These are phyloP conservation scores for Sebastes glaucus DNA, from an alignment of 2,797 vertebrate genomes.

Conservation along the genomic window DNA sequence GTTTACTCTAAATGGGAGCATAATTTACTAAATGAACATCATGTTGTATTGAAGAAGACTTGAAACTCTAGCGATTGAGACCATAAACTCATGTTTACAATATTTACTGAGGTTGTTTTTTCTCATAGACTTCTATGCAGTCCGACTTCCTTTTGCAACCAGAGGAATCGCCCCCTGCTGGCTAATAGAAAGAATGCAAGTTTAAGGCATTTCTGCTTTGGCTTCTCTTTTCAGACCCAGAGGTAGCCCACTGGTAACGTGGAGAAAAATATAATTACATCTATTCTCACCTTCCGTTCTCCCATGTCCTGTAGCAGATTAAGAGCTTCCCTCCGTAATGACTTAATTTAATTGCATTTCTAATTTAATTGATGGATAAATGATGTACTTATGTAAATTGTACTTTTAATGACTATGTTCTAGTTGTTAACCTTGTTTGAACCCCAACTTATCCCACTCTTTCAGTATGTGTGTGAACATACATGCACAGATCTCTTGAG, in stretches of 20 bases:
- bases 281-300: not conserved
- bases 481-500: conserved; percentile 23
- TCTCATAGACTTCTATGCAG: too few species aligned
- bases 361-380: conserved; percentile 23
- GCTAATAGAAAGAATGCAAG: too few species aligned
- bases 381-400: conserved; percentile 28
- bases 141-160: too few species aligned
- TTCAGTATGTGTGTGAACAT: conserved; percentile 13
- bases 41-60: too few species aligned
- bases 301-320: not conserved
- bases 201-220: too few species aligned
- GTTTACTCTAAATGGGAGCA: too few species aligned
- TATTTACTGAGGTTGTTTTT: too few species aligned
- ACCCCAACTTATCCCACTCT: not conserved
- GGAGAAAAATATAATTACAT: not conserved
- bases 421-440: conserved; percentile 18
- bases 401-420: conserved; percentile 31
- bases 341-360: conserved; percentile 39
- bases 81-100: too few species aligned
- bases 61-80: too few species aligned
- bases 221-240: too few species aligned
- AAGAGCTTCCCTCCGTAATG: not conserved
- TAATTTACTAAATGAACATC: too few species aligned
- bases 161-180: too few species aligned
- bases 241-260: not conserved